Evolutionary conservation across 2,888 invertebrate genomes (phyloP), one percentile per base, ranked within the genome.

Genomic region (Amphipoea lucens): DNA sequence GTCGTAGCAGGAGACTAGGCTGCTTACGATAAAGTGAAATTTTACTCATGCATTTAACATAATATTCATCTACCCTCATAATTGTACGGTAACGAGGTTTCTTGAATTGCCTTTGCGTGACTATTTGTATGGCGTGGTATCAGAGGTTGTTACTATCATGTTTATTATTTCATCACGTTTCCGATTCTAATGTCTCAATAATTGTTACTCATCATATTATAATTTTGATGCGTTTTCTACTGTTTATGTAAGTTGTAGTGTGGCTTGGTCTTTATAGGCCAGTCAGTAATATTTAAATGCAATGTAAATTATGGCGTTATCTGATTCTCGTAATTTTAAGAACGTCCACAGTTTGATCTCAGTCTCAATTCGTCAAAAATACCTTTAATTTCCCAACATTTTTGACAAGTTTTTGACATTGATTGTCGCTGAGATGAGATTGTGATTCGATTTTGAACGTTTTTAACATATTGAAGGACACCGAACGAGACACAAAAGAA

Each of bases 91-190:
- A 85, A 88, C 74, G 81, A 88, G 81, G 82, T 78, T 79, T 73
- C 82, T 79, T 77, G 79, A 83, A 82, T 79, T 71, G 74, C 83
- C 71, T 81, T 85, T 80, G 90, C 90, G 90, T 88, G 88, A 88
- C 88, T 83, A 75, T 82, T 75, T 63, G 70, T 79, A 57, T 63
- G 57, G 74, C 82, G 60, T 77, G 68, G 68, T 88, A 88, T 88
- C 89, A 74, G 36, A 74, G 57, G 66, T 69, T 67, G 75, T 79
- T 77, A 78, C 75, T 66, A 81, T 79, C 70, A 81, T 81, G 79
- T 88, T 86, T 86, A 87, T 81, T 84, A 83, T 89, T 85, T 89
- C 79, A 79, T 88, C 88, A 89, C 90, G 90, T 89, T 86, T 82
- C 51, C 54, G 51, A 81, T 79, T 81, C 60, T 87, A 85, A 89